Base-by-base conservation (phyloP, 2,113 vertebrate genomes). In the Pygoscelis adeliae region DNA sequence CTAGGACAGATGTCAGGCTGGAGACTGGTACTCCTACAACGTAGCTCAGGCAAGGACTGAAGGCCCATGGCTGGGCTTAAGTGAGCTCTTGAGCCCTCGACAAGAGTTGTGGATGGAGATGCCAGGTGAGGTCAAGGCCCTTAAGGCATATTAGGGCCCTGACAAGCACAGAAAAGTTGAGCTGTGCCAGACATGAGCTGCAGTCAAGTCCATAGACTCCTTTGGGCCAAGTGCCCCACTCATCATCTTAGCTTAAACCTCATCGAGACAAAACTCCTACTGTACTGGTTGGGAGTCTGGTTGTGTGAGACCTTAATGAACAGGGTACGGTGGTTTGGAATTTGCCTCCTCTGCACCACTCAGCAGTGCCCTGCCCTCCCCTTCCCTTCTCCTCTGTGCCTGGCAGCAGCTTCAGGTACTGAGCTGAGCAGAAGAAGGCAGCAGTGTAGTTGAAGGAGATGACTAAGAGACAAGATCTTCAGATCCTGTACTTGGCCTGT, bases 211-310 rank as follows among this genome's bases (percentile, higher is more conserved):
- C 20, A 2, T 2, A 27, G 18, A 50, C 8, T 58, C 8, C 27
- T 76, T 52, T 61, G 23, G 30, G 69, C 27, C 3, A 25, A 61
- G 36, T 49, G 10, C 12, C 69, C 23, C 34, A 17, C 58, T 47
- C n/a, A 59, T 76, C n/a, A 10, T 82, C 15, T 77, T 87, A 62
- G 13, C 38, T 67, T 50, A 79, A 63, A 26, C 16, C 14, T 89
- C 12, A 62, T 13, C 9, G 23, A 44, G 40, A 44, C 8, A 61
- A 63, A 79, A 76, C 3, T 66, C 10, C 3, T 25, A 8, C 8
- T 0, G 0, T n/a, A 52, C 11, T 53, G 15, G 1, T 5, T 70
- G 36, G 6, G 15, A 70, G 2, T 36, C 21, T 73, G 69, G 3
- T 44, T 52, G 26, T 70, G 67, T 49, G 34, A 58, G 11, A 70